Evolutionary conservation across 2,888 invertebrate species (phyloP).

Genomic region (Conchocele bisecta): DNA sequence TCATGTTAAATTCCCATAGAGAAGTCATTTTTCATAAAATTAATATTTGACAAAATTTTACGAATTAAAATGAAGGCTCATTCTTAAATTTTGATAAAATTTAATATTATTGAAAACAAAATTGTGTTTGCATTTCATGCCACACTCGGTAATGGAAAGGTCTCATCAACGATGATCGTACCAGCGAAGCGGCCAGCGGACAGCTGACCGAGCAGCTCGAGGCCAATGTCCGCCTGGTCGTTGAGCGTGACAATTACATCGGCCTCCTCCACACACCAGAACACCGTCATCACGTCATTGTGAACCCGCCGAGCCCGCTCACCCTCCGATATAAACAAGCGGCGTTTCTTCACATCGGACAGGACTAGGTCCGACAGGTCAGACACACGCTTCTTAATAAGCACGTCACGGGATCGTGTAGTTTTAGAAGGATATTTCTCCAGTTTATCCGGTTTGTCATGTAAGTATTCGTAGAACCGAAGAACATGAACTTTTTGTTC

Average conservation of each 20-base stretch:
- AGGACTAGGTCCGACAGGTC: slow-evolving; percentile 50
- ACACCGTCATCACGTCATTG: slow-evolving; percentile 38
- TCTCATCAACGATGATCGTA: not conserved
- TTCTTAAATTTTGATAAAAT: too few relatives aligned
- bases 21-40: too few relatives aligned
- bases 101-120: too few relatives aligned
- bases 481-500: slow-evolving; percentile 35
- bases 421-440: slow-evolving; percentile 17
- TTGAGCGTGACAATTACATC: slow-evolving; percentile 39
- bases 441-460: slow-evolving; percentile 19
- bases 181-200: slow-evolving; percentile 43
- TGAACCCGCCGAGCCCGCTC: slow-evolving; percentile 24
- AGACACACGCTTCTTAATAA: slow-evolving; percentile 43
- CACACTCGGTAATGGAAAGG: not conserved
- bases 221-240: slow-evolving; percentile 37
- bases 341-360: slow-evolving; percentile 39
- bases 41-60: too few relatives aligned
- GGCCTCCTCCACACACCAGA: slow-evolving; percentile 50
- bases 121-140: too few relatives aligned
- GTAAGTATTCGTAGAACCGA: slow-evolving; percentile 37
- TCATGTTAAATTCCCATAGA: too few relatives aligned
- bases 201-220: slow-evolving; percentile 36
- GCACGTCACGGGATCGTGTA: slow-evolving; percentile 10
- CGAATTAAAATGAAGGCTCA: too few relatives aligned
- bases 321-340: slow-evolving; percentile 45